phyloP scores from a whole-genome alignment of 2,888 invertebrate genomes.

The Plemyria rubiginata region DNA sequence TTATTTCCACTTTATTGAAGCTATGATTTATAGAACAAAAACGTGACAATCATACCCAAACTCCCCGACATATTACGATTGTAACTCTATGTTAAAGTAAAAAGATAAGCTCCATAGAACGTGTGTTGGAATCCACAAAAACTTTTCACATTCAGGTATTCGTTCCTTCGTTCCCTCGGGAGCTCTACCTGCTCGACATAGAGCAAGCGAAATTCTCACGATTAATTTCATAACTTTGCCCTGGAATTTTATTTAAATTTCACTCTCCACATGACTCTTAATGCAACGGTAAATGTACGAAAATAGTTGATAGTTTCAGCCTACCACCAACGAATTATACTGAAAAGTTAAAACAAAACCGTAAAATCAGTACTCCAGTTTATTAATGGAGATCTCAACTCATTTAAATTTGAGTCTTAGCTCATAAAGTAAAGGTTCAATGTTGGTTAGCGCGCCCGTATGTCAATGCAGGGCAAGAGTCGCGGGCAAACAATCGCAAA shows the following conservation, averaged over 20 bases:
- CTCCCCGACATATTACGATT: constrained; percentile 33
- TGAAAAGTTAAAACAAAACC: constrained; percentile 39
- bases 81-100: constrained; percentile 53
- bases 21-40: too few relatives aligned
- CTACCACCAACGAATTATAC: constrained; percentile 33
- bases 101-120: constrained; percentile 44
- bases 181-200: constrained; percentile 53
- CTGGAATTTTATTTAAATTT: constrained; percentile 54
- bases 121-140: constrained; percentile 50
- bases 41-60: too few relatives aligned
- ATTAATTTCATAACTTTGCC: constrained; percentile 66
- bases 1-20: too few relatives aligned
- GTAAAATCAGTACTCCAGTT: constrained; percentile 53
- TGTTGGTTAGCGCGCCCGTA: constrained; percentile 25
- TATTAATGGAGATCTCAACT: constrained; percentile 56
- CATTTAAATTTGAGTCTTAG: constrained; percentile 20
- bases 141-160: constrained; percentile 67
- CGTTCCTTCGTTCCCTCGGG: constrained; percentile 52
- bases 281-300: constrained; percentile 5
- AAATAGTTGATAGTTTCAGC: background rate
- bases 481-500: constrained; percentile 66
- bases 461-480: constrained; percentile 52
- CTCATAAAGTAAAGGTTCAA: constrained; percentile 21
- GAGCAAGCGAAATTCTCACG: constrained; percentile 54
- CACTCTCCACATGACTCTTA: constrained; percentile 16